phyloP scores from a whole-genome alignment of 2,888 invertebrate genomes.

The Mesochorus sp. region DNA sequence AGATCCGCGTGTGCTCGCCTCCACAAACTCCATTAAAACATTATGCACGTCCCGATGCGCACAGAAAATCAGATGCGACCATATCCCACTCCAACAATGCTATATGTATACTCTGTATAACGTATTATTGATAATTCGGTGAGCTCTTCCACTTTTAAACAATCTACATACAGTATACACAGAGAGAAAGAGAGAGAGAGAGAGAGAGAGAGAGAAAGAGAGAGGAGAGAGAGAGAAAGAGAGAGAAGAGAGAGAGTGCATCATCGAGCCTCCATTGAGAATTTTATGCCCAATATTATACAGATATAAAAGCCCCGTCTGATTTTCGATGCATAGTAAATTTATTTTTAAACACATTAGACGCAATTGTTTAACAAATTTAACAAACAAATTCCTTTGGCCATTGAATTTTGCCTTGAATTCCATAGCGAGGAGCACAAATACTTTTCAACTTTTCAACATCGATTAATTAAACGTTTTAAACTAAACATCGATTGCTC shows the following conservation, averaged over 20 bases:
- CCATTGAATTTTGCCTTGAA: too few species aligned
- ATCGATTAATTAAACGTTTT: too few species aligned
- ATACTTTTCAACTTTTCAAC: too few species aligned
- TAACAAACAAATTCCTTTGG: too few species aligned
- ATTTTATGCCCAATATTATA: constrained; percentile 12
- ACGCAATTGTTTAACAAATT: too few species aligned
- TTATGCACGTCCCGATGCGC: constrained; percentile 82
- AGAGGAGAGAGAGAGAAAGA: too few species aligned
- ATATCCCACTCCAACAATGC: constrained; percentile 55
- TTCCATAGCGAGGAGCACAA: too few species aligned
- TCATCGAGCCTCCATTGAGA: constrained; percentile 3
- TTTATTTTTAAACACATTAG: background rate
- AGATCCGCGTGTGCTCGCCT: constrained; percentile 69
- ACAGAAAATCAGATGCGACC: constrained; percentile 81
- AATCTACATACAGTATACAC: constrained; percentile 13
- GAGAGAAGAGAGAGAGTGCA: too few species aligned
- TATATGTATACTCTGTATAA: background rate
- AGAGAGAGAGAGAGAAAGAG: too few species aligned
- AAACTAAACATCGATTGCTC: too few species aligned
- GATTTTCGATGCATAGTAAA: background rate
- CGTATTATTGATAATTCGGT: constrained; percentile 49
- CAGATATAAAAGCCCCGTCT: constrained; percentile 6
- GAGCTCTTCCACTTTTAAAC: constrained; percentile 29
- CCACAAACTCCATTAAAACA: constrained; percentile 82
- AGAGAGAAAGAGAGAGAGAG: too few species aligned